Base-by-base conservation (phyloP, 92 coral and sea anemone species). In the Hydrozoanthus gracilis region DNA sequence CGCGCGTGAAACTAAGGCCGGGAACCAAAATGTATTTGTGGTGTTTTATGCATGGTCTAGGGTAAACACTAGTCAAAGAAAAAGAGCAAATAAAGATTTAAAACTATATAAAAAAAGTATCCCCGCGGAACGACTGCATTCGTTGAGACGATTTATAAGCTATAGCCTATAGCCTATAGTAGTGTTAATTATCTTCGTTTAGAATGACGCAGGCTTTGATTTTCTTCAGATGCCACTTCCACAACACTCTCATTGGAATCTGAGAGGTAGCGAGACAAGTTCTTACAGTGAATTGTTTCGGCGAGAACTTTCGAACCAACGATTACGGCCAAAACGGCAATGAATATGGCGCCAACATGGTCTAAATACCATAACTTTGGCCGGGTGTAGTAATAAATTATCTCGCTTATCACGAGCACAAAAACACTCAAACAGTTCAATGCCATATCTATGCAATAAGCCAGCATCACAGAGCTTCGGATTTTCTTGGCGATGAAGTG, bases 381-480 rank as follows among this genome's bases (percentile, higher is more conserved):
- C 4, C 14, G 51, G 2, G 73, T 80, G 62, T 64, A 65, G 49
- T 1, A 49, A 64, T 48, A 49, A n/a, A 80, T 16, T 0, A 66
- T 46, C 39, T 64, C 74, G 3, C 73, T 47, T 3, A 80, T 47
- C 3, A 64, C 49, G 3, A 80, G 74, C 9, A 80, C 47, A 11
- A 80, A 39, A 4, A 80, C 85, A 13, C 48, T 48, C 9, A 49
- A 64, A 18, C 74, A n/a, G 7, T 66, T 12, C 1, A 80, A 12
- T 3, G 44, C 85, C 61, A 10, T 49, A 20, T 80, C 85, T 5
- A 80, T 66, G 8, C 85, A 80, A 12, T 74, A 48, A 4, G 85
- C 85, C 16, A 80, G 13, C 85, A 80, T 80, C 47, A 80, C 85
- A 7, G 85, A 18, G 60, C 85, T 80, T 46, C 49, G 52, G 4